phyloP scores from a whole-genome alignment of 2,113 vertebrate species.

The Atractosteus spatula region DNA sequence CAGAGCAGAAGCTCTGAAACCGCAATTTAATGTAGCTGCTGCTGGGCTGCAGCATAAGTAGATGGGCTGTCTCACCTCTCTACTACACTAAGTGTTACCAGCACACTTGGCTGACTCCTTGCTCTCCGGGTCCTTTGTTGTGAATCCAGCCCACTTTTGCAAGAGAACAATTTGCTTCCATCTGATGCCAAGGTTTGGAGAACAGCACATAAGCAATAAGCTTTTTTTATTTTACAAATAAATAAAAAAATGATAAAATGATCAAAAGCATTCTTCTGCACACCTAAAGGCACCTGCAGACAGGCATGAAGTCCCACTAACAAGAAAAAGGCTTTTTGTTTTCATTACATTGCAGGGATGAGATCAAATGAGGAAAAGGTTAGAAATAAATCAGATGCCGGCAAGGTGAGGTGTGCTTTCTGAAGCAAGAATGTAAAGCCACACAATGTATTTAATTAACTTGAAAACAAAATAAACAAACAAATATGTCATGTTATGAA shows the following conservation, averaged over 20 bases:
- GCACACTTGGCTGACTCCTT: slow-evolving; percentile 30
- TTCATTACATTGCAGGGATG: no score
- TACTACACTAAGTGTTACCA: slow-evolving; percentile 7
- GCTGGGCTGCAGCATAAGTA: slow-evolving; percentile 29
- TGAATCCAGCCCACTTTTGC: slow-evolving; percentile 47
- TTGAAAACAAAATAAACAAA: no score
- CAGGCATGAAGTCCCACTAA: neutral
- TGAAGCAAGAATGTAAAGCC: no score
- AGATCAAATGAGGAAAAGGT: no score
- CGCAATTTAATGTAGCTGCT: slow-evolving; percentile 15
- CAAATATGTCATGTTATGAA: no score
- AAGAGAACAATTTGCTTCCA: slow-evolving; percentile 47
- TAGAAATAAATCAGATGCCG: no score
- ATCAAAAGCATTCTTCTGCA: slow-evolving; percentile 1
- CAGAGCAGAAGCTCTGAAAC: neutral
- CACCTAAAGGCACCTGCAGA: neutral
- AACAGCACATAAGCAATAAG: slow-evolving; percentile 16
- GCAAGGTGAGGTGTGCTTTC: no score
- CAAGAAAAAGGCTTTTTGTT: neutral
- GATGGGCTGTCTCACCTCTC: slow-evolving; percentile 28
- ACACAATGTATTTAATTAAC: no score
- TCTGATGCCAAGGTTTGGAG: slow-evolving; percentile 44
- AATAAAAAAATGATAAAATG: neutral
- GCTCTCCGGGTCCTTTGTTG: slow-evolving; percentile 52
- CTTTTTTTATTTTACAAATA: neutral